phyloP scores from a whole-genome alignment of 2,888 invertebrate genomes.

The Boloria euphrosyne region DNA sequence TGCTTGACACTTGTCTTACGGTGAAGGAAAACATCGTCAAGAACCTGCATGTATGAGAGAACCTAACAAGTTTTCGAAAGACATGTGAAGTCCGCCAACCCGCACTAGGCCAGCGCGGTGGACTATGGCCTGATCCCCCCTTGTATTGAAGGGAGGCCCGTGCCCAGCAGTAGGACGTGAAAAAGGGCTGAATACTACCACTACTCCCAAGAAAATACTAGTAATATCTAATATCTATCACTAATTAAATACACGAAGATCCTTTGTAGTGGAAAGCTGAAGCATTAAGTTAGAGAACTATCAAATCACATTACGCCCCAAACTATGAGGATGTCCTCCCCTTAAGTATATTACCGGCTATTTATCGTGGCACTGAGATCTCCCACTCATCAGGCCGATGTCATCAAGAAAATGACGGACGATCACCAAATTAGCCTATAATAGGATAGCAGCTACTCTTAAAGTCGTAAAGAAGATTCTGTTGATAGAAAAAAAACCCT shows the following conservation, averaged over 20 bases:
- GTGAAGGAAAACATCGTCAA: too few species aligned
- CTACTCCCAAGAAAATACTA: too few species aligned
- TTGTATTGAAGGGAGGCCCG: too few species aligned
- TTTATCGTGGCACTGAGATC: constrained; percentile 71
- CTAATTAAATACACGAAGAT: constrained; percentile 66
- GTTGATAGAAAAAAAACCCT: constrained; percentile 5
- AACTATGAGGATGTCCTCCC: constrained; percentile 62
- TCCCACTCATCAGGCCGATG: constrained; percentile 55
- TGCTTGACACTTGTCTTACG: too few species aligned
- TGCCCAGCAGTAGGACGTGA: too few species aligned
- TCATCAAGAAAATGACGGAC: constrained; percentile 46
- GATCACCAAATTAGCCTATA: constrained; percentile 33
- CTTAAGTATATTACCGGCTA: constrained; percentile 73
- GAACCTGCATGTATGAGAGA: too few species aligned
- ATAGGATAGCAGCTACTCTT: constrained; percentile 25
- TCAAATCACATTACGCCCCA: constrained; percentile 73
- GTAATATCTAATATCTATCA: too few species aligned
- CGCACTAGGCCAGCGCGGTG: too few species aligned
- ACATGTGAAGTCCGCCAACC: too few species aligned
- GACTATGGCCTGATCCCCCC: too few species aligned
- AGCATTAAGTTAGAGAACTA: constrained; percentile 69
- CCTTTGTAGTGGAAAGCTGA: constrained; percentile 71
- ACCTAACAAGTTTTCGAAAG: too few species aligned
- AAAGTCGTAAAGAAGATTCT: constrained; percentile 21
- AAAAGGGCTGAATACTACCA: too few species aligned